Percentiles rank a stretch among this genome's conserved stretches.
Conservation (phyloP, 2,888 invertebrate genomes). For the Notocelia uddmanniana region DNA sequence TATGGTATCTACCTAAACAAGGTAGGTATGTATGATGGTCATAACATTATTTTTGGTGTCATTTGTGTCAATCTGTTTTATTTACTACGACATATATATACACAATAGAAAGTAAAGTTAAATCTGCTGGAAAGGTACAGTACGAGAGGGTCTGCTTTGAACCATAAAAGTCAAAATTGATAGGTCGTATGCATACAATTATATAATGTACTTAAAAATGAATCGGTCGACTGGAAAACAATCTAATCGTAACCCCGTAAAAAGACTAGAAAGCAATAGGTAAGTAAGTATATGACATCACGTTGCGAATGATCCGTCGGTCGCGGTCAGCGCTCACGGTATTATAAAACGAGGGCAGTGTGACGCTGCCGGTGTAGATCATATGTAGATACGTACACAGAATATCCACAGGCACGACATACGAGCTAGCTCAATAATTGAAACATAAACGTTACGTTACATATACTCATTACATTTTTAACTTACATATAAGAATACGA, state of each 20-base stretch:
- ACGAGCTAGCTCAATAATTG: constrained; percentile 20
- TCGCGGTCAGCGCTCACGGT: constrained; percentile 31
- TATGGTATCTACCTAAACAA: neutral
- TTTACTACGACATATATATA: too few relatives aligned
- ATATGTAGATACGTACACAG: constrained; percentile 12
- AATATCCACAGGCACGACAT: constrained; percentile 25
- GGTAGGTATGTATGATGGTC: too few relatives aligned
- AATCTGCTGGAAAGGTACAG: too few relatives aligned
- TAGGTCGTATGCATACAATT: neutral
- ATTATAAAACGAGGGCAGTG: constrained; percentile 36
- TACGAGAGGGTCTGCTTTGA: too few relatives aligned
- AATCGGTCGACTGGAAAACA: neutral
- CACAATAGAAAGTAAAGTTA: too few relatives aligned
- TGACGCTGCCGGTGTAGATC: constrained; percentile 25
- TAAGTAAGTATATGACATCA: neutral
- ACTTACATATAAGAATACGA: constrained; percentile 29
- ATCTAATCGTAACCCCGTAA: neutral
- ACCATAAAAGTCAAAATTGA: too few relatives aligned
- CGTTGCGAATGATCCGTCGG: constrained; percentile 15
- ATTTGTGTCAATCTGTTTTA: too few relatives aligned
- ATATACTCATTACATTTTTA: constrained; percentile 16
- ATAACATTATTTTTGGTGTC: neutral
- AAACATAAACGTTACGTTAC: constrained; percentile 25
- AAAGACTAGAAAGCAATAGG: constrained; percentile 10
- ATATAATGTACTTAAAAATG: neutral